These are phyloP conservation scores for Hydropsyche betteni DNA, from an alignment of 2,888 invertebrate species.

Conservation along the genomic window DNA sequence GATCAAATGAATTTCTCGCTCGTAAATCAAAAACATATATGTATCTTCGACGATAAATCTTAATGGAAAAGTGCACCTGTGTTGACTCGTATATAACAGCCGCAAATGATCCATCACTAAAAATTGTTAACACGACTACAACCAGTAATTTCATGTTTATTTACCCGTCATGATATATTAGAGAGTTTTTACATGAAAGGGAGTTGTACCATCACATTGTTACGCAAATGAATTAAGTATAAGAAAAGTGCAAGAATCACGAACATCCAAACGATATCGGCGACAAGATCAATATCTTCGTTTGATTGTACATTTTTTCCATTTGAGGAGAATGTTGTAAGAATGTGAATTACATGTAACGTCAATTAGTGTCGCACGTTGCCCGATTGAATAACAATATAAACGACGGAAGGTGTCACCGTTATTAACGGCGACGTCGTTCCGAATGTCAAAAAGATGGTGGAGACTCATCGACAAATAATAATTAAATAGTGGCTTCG, in stretches of 20 bases:
- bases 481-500: slow-evolving; percentile 9
- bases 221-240: too few species aligned
- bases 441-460: background rate
- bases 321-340: background rate
- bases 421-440: background rate
- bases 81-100: background rate
- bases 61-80: background rate
- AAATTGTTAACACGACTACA: too few species aligned
- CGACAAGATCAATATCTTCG: too few species aligned
- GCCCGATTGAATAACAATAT: slow-evolving; percentile 4
- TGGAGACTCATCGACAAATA: background rate
- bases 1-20: too few species aligned
- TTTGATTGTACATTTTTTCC: too few species aligned
- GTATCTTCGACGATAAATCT: slow-evolving; percentile 18
- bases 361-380: slow-evolving; percentile 13
- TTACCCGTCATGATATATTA: too few species aligned
- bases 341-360: slow-evolving; percentile 15
- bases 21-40: background rate
- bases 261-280: too few species aligned
- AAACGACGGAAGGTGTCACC: background rate
- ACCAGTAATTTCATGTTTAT: too few species aligned
- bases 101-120: too few species aligned
- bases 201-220: too few species aligned
- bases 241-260: too few species aligned
- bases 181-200: too few species aligned